Base-by-base conservation (phyloP, 2,888 invertebrate species). In the Himalopsyche tibetana region DNA sequence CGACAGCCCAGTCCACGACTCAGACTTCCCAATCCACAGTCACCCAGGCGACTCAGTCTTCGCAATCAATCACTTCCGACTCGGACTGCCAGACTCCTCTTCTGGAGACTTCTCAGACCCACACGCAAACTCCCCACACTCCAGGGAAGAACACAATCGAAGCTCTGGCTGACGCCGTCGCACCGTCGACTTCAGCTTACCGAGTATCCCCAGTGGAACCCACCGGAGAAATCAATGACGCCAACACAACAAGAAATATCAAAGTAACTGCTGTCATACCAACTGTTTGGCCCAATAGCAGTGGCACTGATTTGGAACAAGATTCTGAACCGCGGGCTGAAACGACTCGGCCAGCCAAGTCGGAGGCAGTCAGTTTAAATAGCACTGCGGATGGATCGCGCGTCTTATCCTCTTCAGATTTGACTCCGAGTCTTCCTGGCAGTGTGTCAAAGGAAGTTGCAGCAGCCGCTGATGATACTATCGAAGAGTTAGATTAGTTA, bases 51-150 rank as follows among this genome's bases (percentile, higher is more conserved):
- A 83, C 86, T 69, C 36, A 91, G 86, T 92, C 93, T 3, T 91
- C 91, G 5, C 94, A 93, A 89, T 92, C 92, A 55, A 89, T 90
- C 80, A 90, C 91, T 19, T 63, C 63, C 9, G 63, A 63, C 28
- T 63, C 63, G 19, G 63, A 63, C 63, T 63, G 63, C 28, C 90
- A 91, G 15, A 88, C 89, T 12, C 90, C 91, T 51, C 91, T 90
- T 1, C 93, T 93, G 86, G 89, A 89, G 69, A 90, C 90, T 56
- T 91, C 91, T 88, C 92, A 92, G 89, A 92, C 92, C 74, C 89
- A 90, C 79, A 90, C 91, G 40, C 90, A 91, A 11, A 88, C 89
- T 11, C 90, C 91, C 51, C 91, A 90, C 83, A 90, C 90, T n/a
- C 63, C 63, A 0, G 63, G 28, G 8, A 63, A 19, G 63, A 63